Evolutionary conservation across 64 coral and sea anemone genomes (phyloP).

Genomic region (Actinia tenebrosa): DNA sequence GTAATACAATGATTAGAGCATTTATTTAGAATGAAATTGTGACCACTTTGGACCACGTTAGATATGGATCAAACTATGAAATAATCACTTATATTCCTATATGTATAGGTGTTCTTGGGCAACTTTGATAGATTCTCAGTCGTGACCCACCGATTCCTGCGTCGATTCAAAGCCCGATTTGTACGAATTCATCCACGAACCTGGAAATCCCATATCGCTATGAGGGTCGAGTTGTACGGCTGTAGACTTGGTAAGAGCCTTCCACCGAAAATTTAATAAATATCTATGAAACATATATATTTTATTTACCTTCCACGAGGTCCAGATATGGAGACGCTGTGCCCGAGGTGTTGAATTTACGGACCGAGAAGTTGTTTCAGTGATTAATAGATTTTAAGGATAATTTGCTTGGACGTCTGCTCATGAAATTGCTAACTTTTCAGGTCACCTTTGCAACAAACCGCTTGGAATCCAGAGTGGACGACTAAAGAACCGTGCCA

Average conservation of each 20-base stretch:
- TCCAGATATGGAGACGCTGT: neutral
- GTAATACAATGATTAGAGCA: neutral
- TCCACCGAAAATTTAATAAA: too few species aligned
- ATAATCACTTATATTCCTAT: neutral
- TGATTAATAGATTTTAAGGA: neutral
- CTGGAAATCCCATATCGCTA: slow-evolving; percentile 45
- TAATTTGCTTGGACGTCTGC: neutral
- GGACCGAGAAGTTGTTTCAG: neutral
- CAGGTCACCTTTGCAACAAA: slow-evolving; percentile 31
- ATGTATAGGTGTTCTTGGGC: slow-evolving; percentile 43
- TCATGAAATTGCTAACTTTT: neutral
- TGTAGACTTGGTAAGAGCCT: slow-evolving; percentile 26
- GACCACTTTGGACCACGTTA: too few species aligned
- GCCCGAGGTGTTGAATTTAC: neutral
- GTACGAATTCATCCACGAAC: slow-evolving; percentile 62
- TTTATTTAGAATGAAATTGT: too few species aligned
- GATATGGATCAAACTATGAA: too few species aligned
- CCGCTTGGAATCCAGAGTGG: slow-evolving; percentile 14
- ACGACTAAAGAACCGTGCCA: slow-evolving; percentile 1
- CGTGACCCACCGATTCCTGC: slow-evolving; percentile 21
- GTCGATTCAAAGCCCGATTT: slow-evolving; percentile 49
- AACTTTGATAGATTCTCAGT: slow-evolving; percentile 46
- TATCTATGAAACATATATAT: too few species aligned
- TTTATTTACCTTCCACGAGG: too few species aligned
- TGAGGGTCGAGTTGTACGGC: slow-evolving; percentile 61